phyloP scores from a whole-genome alignment of 2,888 invertebrate genomes.

The Xanthia togata region DNA sequence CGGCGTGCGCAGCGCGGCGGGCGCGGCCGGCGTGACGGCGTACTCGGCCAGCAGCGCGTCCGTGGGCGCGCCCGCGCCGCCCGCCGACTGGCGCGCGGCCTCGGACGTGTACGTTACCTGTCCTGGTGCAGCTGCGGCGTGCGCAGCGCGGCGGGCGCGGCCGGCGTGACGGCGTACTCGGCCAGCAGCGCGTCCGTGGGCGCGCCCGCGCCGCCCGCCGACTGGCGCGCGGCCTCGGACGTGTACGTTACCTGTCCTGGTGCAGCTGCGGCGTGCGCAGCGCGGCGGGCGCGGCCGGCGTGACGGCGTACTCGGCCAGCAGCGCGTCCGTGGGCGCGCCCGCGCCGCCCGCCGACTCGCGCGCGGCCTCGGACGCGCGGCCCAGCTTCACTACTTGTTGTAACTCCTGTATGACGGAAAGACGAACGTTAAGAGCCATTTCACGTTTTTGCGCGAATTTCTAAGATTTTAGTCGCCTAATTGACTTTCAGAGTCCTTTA shows the following conservation, averaged over 20 bases:
- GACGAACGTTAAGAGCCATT: background rate
- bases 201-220: conserved; percentile 92
- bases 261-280: conserved; percentile 95
- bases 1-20: too few relatives aligned
- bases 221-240: conserved; percentile 97
- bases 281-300: conserved; percentile 93
- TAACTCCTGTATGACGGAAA: conserved; percentile 90
- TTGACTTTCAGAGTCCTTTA: too few relatives aligned
- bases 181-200: conserved; percentile 96
- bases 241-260: conserved; percentile 92
- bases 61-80: too few relatives aligned
- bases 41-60: too few relatives aligned
- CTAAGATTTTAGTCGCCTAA: too few relatives aligned
- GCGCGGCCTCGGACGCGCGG: conserved; percentile 96
- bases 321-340: conserved; percentile 94
- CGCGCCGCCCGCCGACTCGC: conserved; percentile 95
- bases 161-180: conserved; percentile 96
- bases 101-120: too few relatives aligned
- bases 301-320: conserved; percentile 97
- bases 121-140: conserved; percentile 97
- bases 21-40: too few relatives aligned
- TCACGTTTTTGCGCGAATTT: too few relatives aligned
- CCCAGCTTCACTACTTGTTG: conserved; percentile 98
- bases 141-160: conserved; percentile 93
- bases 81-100: too few relatives aligned